Conservation (phyloP, 1,140 invertebrate species). For the Drosophila tristis region DNA sequence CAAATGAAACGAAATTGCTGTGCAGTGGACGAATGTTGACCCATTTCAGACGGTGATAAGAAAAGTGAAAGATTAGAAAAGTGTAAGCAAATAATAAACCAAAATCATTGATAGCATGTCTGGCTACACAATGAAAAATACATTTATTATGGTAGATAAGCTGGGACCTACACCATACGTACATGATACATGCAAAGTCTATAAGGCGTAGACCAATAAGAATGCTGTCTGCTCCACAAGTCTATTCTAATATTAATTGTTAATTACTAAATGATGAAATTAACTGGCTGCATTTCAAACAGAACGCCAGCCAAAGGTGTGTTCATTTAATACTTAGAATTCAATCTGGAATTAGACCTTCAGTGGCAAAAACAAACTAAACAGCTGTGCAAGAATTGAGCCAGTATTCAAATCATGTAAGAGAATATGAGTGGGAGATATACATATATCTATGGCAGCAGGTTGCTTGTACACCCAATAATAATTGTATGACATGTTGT, state of each 20-base stretch:
- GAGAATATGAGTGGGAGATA: no score
- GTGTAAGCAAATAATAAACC: no score
- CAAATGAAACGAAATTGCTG: constrained; percentile 3
- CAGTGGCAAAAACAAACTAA: no score
- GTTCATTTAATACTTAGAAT: constrained; percentile 3
- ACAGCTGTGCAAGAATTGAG: no score
- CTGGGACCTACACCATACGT: background rate
- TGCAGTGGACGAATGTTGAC: background rate
- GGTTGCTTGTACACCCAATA: no score
- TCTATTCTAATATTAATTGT: constrained; percentile 52
- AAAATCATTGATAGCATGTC: background rate
- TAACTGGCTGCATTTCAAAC: constrained; percentile 59
- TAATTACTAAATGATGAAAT: constrained; percentile 73
- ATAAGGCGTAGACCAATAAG: constrained; percentile 27
- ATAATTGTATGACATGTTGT: no score
- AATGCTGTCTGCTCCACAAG: constrained; percentile 53
- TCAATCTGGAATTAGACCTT: no score
- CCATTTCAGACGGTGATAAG: constrained; percentile 16
- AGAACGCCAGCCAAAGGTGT: constrained; percentile 32
- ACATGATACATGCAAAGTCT: background rate
- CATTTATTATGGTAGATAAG: background rate
- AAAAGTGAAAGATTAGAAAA: constrained; percentile 2
- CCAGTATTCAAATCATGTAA: no score
- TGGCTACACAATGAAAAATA: no score
- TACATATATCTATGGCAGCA: no score